These are phyloP conservation scores for Zalophus californianus DNA, from an alignment of 2,797 vertebrate genomes.

Conservation along the genomic window DNA sequence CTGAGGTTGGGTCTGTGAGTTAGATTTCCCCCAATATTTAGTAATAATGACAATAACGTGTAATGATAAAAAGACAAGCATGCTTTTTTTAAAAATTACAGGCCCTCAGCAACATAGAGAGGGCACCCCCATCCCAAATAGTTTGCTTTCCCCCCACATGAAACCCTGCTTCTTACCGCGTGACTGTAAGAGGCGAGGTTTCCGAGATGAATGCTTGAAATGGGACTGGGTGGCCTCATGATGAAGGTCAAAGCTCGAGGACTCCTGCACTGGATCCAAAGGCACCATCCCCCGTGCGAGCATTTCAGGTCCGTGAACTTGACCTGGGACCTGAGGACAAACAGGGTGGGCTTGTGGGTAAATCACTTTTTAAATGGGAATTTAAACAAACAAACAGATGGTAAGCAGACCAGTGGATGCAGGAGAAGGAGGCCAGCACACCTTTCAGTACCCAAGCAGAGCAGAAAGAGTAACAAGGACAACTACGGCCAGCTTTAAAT, in stretches of 20 bases:
- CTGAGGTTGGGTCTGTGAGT: not conserved
- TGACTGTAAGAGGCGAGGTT: conserved; percentile 76
- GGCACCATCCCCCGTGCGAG: conserved; percentile 77
- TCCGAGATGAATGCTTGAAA: conserved; percentile 79
- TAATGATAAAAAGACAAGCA: not conserved
- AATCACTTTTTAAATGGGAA: conserved; percentile 47
- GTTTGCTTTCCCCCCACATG: not conserved
- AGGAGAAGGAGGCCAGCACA: not conserved
- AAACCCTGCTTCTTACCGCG: conserved; percentile 69
- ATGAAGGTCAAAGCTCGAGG: conserved; percentile 77
- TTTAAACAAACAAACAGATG: not conserved
- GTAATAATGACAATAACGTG: not conserved
- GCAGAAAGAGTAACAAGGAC: not conserved
- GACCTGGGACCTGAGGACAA: conserved; percentile 79
- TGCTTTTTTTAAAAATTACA: not conserved
- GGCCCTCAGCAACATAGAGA: not conserved
- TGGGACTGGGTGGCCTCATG: conserved; percentile 68
- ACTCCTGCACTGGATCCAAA: conserved; percentile 78
- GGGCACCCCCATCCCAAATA: not conserved
- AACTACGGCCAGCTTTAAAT: not conserved
- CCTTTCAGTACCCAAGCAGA: not conserved
- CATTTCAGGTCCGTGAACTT: conserved; percentile 84
- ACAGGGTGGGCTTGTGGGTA: conserved; percentile 26
- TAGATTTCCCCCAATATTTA: not conserved
- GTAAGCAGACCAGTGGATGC: not conserved